Base-by-base conservation (phyloP, 2,797 vertebrate species). In the Rhinophrynus dorsalis region DNA sequence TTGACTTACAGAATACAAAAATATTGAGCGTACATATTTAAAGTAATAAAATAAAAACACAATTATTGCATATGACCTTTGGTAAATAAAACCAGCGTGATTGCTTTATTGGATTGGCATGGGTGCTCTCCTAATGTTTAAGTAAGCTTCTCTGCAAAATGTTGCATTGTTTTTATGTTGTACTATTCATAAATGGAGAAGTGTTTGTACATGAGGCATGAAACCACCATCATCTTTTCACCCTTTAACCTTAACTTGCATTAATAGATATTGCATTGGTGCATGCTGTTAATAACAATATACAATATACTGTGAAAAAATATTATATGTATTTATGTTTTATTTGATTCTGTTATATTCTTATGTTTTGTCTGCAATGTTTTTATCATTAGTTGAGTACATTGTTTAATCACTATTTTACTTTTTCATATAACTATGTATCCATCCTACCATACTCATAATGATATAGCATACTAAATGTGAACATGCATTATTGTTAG, bases 31-130 rank as follows among this genome's bases (percentile, higher is more conserved):
- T n/a, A n/a, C 8, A 23, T 47, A 47, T 6, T 21, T 47, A 21
- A 47, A 44, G 15, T 8, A 21, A 2, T 15, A 18, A 30, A 17
- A 17, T 7, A 15, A 50, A 23, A 30, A 12, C 10, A 18, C 18
- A 27, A 48, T 12, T 44, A 40, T 66, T 73, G 62, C 69, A 73
- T 73, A 51, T 35, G 62, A 65, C 50, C 37, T 58, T 50, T 52
- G 10, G n/a, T 29, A 29, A 60, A 38, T 13, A 29, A 60, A 4
- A 37, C 20, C 11, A 60, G 30, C 2, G n/a, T 58, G 6, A 20
- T 27, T 40, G 5, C 56, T 42, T 37, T 20, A 24, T 58, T 12
- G 38, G 12, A 21, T 11, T 27, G 13, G 24, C 17, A 44, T 60
- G 38, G 24, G 57, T 12, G 57, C 24, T 37, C 23, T 3, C 7